Percentiles rank a stretch among this genome's conserved stretches.
These are phyloP conservation scores for Nephotettix cincticeps DNA, from an alignment of 1,140 invertebrate genomes.

Conservation along the genomic window DNA sequence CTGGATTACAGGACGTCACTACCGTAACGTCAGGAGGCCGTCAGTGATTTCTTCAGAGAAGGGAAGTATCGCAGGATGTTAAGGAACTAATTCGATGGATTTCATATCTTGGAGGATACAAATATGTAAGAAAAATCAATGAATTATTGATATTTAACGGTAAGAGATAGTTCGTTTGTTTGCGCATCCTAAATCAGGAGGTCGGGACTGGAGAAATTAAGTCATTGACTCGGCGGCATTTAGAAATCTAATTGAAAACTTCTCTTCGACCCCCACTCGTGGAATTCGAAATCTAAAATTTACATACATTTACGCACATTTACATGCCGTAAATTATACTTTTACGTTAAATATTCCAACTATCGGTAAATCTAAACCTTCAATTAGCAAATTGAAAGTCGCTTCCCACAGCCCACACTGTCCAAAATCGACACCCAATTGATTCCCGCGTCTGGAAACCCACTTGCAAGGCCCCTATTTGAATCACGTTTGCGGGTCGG, in stretches of 20 bases:
- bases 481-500: constrained; percentile 5
- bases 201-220: neutral
- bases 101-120: no score
- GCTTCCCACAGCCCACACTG: neutral
- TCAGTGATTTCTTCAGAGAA: no score
- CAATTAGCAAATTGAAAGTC: constrained; percentile 11
- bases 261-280: neutral
- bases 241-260: constrained; percentile 3
- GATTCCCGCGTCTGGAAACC: neutral
- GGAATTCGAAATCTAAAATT: constrained; percentile 4
- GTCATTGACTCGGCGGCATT: neutral
- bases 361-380: constrained; percentile 15
- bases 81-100: no score
- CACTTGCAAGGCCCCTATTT: neutral
- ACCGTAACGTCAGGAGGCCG: no score
- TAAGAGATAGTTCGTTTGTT: no score
- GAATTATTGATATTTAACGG: no score
- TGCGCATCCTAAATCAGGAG: no score
- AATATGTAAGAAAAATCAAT: no score
- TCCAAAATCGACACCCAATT: neutral
- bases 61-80: no score
- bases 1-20: no score
- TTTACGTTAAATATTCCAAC: neutral
- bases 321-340: constrained; percentile 11
- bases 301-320: neutral